Base-by-base conservation (phyloP, 2,888 invertebrate species). In the Apamea epomidion region DNA sequence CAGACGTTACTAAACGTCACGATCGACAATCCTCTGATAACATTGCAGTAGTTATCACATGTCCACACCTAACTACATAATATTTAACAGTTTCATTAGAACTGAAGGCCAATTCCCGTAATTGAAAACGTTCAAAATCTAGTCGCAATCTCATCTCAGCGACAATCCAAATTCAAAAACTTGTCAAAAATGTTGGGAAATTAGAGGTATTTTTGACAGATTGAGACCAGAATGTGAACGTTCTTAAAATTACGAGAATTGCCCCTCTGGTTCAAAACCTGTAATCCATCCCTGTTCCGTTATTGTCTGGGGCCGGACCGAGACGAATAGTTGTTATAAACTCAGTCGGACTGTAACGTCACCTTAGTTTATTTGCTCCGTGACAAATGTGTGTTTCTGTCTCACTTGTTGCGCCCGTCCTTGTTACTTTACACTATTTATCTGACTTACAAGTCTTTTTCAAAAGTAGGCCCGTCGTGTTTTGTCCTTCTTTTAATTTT, bases 311-410 rank as follows among this genome's bases (percentile, higher is more conserved):
- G 62, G 79, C 78, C 73, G 76, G 79, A 76, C 84, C 77, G 88
- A 91, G 90, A 90, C 88, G 84, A 78, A 91, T 91, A 88, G 85
- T 90, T 87, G 89, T 91, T 91, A 88, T 89, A 90, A 91, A 90
- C 84, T 90, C 84, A 74, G 82, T 83, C 70, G 73, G 80, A 86
- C 83, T 83, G 68, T 86, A 81, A 86, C 77, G 86, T 82, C 83
- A 80, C 87, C 88, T 88, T 82, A 83, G 84, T 87, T 86, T 89
- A 88, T 91, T 88, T 88, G 81, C 81, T 69, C 73, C 76, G 84
- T 75, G 88, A 88, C 87, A 80, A 91, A 91, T 91, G 87, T 83
- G 54, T 84, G 73, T 80, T 83, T 80, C 82, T 83, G 81, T 88
- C 76, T 80, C 85, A 91, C 91, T 89, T 89, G 90, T 90, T 90